Evolutionary conservation across 2,888 invertebrate species (phyloP).

Genomic region (Andrena fulva): DNA sequence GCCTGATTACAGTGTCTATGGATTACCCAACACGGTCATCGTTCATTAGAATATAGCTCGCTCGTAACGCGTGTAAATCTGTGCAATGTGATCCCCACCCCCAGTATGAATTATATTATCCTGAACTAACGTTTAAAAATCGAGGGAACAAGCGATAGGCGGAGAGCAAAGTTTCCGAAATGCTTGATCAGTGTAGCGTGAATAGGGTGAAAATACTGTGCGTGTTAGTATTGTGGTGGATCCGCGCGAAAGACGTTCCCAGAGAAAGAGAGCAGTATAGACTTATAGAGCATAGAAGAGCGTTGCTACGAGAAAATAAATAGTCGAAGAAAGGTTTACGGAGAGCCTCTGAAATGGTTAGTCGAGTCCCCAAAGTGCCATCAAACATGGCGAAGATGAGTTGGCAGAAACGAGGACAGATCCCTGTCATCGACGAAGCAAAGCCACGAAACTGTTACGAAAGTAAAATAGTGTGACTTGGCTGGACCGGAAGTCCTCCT

Average conservation of each 20-base stretch:
- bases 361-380: slow-evolving; percentile 2
- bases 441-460: slow-evolving; percentile 26
- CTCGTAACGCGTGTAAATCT: neutral
- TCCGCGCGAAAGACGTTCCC: neutral
- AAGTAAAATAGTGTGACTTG: slow-evolving; percentile 43
- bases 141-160: neutral
- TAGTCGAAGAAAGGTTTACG: neutral
- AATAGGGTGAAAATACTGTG: slow-evolving; percentile 3
- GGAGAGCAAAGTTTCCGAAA: neutral
- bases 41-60: neutral
- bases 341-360: slow-evolving; percentile 2
- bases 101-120: neutral
- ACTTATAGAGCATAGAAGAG: neutral
- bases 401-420: neutral
- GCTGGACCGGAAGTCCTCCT: slow-evolving; percentile 54
- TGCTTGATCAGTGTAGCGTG: neutral
- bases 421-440: slow-evolving; percentile 38
- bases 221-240: slow-evolving; percentile 6
- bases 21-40: slow-evolving; percentile 5
- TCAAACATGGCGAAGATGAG: neutral
- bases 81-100: neutral
- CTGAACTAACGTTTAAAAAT: neutral
- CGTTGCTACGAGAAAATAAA: neutral
- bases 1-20: neutral
- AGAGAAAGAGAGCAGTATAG: neutral